Evolutionary conservation across 1,140 invertebrate species (phyloP).

Genomic region (Eumaeus atala): DNA sequence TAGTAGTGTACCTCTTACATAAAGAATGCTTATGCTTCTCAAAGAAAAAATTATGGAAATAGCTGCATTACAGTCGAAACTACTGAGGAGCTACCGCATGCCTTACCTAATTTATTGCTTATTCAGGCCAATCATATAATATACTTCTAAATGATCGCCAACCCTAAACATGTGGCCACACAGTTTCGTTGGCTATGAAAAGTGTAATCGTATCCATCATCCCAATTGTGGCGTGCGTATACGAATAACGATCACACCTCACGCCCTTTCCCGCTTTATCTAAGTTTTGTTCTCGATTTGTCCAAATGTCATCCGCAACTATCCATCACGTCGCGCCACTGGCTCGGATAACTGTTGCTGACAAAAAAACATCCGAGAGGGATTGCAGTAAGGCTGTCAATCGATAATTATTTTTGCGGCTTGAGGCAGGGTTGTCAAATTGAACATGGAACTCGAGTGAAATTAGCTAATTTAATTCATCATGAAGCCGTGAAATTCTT

Average conservation of each 20-base stretch:
- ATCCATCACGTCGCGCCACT: slow-evolving; percentile 33
- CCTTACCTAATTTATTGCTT: no score
- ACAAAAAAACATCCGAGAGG: slow-evolving; percentile 23
- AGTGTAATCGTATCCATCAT: slow-evolving; percentile 56
- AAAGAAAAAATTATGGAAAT: no score
- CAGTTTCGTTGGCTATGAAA: slow-evolving; percentile 56
- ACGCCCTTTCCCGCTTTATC: slow-evolving; percentile 47
- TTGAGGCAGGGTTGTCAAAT: no score
- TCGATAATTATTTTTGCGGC: no score
- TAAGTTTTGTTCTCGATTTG: slow-evolving; percentile 50
- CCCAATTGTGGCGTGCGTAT: slow-evolving; percentile 30
- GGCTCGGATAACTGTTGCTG: slow-evolving; percentile 30
- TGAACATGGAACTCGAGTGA: no score
- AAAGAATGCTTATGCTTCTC: no score
- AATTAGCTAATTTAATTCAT: no score
- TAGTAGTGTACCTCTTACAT: no score
- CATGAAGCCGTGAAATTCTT: no score
- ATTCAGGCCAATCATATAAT: no score
- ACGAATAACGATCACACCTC: slow-evolving; percentile 47
- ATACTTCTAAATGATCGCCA: background rate
- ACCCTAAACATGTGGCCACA: slow-evolving; percentile 26
- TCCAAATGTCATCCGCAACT: slow-evolving; percentile 32
- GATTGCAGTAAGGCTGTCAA: background rate
- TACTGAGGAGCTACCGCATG: no score
- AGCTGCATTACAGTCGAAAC: no score